A percentile compares a stretch with the other conserved stretches of the same genome.
Evolutionary conservation across 2,113 vertebrate genomes (phyloP).

Genomic region (Clupea harengus): DNA sequence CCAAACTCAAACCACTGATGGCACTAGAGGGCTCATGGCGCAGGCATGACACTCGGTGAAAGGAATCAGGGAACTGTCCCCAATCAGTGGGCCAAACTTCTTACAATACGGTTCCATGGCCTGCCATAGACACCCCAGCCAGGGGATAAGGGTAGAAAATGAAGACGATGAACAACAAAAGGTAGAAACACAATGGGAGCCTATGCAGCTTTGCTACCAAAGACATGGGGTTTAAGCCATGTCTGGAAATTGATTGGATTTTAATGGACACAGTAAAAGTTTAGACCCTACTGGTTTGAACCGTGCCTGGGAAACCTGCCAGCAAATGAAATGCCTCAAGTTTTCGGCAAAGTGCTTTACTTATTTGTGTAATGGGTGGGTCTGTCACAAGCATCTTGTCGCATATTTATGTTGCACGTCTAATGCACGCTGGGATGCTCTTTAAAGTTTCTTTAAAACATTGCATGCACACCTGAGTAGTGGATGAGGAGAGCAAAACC

Average conservation of each 20-base stretch:
- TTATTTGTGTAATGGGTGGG: background rate
- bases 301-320: background rate
- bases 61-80: too few species aligned
- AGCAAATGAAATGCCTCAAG: background rate
- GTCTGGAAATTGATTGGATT: slow-evolving; percentile 9
- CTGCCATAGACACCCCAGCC: too few species aligned
- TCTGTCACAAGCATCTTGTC: background rate
- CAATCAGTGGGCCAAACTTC: too few species aligned
- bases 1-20: too few species aligned
- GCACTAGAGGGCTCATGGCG: too few species aligned
- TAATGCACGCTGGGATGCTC: background rate
- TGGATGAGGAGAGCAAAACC: background rate
- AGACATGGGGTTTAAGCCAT: background rate
- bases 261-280: background rate
- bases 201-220: too few species aligned
- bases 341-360: background rate
- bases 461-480: background rate
- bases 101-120: too few species aligned
- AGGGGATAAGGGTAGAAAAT: too few species aligned
- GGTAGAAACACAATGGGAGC: too few species aligned
- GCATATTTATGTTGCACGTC: background rate
- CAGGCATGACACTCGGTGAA: too few species aligned
- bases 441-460: background rate
- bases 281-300: slow-evolving; percentile 4
- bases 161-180: too few species aligned